Base-by-base conservation (phyloP, 2,113 vertebrate genomes). In the Sylvicapra grimmia region DNA sequence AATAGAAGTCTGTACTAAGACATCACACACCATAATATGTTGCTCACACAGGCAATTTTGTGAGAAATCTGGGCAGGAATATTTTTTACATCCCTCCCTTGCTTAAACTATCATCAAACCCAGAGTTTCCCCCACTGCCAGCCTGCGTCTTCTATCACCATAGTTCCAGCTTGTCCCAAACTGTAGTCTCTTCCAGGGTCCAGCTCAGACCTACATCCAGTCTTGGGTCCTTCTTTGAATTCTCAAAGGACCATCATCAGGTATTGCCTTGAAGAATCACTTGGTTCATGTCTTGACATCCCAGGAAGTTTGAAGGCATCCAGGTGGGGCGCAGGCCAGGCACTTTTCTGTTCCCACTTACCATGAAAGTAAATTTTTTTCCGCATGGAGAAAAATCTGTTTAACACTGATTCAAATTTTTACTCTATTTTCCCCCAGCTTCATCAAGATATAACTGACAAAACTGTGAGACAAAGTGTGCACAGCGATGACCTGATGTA, bases 11-110 rank as follows among this genome's bases (percentile, higher is more conserved):
- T 51, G 36, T 4, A 8, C 36, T 3, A 9, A 92, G 51, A 7
- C 9, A 29, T n/a, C 56, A 2, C 4, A 19, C 36, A 9, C 19
- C 51, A 18, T 25, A 8, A 8, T 4, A 8, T 7, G 6, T 18
- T 75, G 33, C 77, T 58, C 89, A 65, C 29, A 49, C 14, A 2
- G 0, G 19, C 54, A 29, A 83, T 33, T 75, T 53, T 53, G 25
- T 36, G 82, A 93, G 75, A 53, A 36, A 40, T 33, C 27, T 31
- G 47, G 23, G 16, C 59, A 56, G 40, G 14, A 53, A 44, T 11
- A 5, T 4, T 31, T 75, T 93, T 89, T 6, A 36, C 2, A 59
- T 93, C 25, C 29, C 9, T 63, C 23, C 15, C 56, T n/a, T 89
- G 83, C 86, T 19, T 86, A 44, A 61, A 61, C 51, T 23, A 33